Base-by-base conservation (phyloP, 2,888 invertebrate species). In the Pseudococcus longispinus region DNA sequence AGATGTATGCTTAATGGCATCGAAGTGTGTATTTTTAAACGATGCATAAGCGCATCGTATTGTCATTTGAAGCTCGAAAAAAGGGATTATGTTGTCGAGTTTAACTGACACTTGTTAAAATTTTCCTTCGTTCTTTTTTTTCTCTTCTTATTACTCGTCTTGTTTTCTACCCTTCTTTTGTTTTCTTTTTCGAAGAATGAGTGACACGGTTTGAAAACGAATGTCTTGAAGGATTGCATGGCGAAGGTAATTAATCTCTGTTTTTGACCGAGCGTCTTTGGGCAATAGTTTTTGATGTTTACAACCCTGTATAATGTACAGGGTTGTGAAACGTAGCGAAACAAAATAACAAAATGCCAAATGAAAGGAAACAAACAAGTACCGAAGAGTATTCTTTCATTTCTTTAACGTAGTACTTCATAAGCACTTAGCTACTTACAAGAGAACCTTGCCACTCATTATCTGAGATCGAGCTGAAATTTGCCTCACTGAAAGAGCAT, bases 71-170 rank as follows among this genome's bases (percentile, higher is more conserved):
- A 65, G 26, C 65, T 65, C 26, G 5, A 26, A 9, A 26, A 6
- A 65, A 26, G 13, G 26, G 65, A 65, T 65, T 65, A 65, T 65
- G 65, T 65, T 65, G 65, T 65, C 65, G 65, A 65, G 65, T 20
- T 65, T 26, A 65, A 65, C 65, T 65, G 65, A 65, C 65, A 65
- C 65, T 65, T 65, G 65, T 65, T 65, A 65, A 65, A 65, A 65
- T 65, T 26, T 65, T 60, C 20, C 8, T 20, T 60, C 60, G 20
- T 55, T 9, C n/a, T 18, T 55, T 60, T 23, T 60, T 8, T 60
- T 60, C 1, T 4, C n/a, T 18, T 5, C 8, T 65, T 65, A 51
- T 46, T 51, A 51, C 4, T 51, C n/a, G n/a, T 51, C 51, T n/a
- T n/a, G 51, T 51, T 65, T 65, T 26, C 37, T 65, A 65, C 65